These are phyloP conservation scores for Fregata magnificens DNA, from an alignment of 2,113 vertebrate species.

Conservation along the genomic window DNA sequence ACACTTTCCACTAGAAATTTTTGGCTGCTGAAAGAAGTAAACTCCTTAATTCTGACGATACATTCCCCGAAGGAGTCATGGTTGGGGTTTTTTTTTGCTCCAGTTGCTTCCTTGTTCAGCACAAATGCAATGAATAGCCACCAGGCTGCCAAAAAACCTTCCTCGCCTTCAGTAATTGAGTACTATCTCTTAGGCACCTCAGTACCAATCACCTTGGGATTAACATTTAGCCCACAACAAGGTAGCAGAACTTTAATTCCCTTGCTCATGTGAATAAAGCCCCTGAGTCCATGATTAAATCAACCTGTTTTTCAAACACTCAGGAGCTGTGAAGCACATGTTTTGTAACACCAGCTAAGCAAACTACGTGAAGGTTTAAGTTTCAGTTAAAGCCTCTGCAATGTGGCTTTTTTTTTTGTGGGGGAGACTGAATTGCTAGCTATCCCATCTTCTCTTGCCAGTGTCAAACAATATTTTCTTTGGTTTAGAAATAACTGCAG, in stretches of 20 bases:
- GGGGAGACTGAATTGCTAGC: not conserved
- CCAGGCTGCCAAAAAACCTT: slow-evolving; percentile 13
- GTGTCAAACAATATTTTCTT: not conserved
- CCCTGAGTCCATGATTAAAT: slow-evolving; percentile 17
- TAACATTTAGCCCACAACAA: slow-evolving; percentile 28
- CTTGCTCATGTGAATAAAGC: not conserved
- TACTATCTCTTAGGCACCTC: not conserved
- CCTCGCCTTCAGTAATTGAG: not conserved
- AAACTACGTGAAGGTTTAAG: not conserved
- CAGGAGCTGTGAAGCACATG: not conserved
- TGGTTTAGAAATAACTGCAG: not conserved
- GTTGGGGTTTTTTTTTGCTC: not conserved
- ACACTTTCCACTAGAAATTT: not conserved
- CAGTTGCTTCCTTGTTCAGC: not conserved
- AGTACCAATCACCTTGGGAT: not conserved
- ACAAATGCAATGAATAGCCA: not conserved
- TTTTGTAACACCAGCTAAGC: slow-evolving; percentile 9
- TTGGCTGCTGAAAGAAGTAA: not conserved
- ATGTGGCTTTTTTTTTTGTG: not conserved
- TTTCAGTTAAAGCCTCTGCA: not conserved
- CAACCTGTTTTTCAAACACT: not conserved
- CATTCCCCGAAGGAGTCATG: not conserved
- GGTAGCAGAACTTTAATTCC: slow-evolving; percentile 50
- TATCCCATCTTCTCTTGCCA: not conserved
- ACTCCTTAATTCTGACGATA: not conserved